Conservation (phyloP, 2,888 invertebrate species). For the Agrilus biguttatus region DNA sequence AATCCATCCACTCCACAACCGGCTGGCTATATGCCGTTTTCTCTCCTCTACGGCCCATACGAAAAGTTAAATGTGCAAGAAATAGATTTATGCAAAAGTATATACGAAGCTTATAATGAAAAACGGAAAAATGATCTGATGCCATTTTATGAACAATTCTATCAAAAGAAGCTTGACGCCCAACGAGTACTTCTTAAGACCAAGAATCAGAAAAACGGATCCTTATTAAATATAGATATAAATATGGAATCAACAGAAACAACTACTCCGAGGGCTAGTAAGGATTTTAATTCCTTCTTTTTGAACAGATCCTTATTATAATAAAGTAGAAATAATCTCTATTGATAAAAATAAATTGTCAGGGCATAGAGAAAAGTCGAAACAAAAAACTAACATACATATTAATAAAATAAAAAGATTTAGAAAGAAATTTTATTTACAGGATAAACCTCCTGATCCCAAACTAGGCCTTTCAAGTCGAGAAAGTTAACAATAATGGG, state of each 20-base stretch:
- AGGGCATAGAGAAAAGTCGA: neutral
- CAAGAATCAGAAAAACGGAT: slow-evolving; percentile 1
- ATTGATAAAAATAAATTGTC: slow-evolving; percentile 1
- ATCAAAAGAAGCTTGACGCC: neutral
- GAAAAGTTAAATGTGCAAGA: too few species aligned
- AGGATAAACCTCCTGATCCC: neutral
- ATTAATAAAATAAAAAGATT: neutral
- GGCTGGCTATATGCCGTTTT: too few species aligned
- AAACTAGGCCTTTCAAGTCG: neutral
- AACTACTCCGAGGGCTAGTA: too few species aligned
- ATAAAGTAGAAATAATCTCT: too few species aligned
- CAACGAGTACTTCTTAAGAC: neutral
- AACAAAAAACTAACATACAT: slow-evolving; percentile 1
- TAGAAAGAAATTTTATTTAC: neutral
- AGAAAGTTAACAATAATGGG: neutral
- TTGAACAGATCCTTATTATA: neutral
- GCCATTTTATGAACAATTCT: too few species aligned
- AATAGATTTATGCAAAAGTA: too few species aligned
- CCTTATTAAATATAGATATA: too few species aligned
- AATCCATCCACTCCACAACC: slow-evolving; percentile 1
- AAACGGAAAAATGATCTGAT: too few species aligned
- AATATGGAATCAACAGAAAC: too few species aligned
- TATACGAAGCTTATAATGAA: too few species aligned
- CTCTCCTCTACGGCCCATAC: too few species aligned
- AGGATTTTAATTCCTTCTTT: too few species aligned